Conservation (phyloP, 2,888 invertebrate genomes). For the Prenolepis imparis region DNA sequence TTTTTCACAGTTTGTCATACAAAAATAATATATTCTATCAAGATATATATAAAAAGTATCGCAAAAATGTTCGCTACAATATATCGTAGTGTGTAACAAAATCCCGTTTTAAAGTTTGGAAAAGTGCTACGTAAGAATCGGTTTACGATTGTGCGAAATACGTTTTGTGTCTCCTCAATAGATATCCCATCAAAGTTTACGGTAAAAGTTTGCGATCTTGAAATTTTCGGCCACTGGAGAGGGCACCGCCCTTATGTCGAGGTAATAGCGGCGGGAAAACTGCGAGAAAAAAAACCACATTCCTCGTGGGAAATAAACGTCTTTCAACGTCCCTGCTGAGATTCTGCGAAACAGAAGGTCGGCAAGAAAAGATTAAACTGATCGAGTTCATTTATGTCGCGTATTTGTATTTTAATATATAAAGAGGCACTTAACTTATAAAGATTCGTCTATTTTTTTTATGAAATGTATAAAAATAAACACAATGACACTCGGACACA, state of each 20-base stretch:
- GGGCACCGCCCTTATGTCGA: slow-evolving; percentile 29
- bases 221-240: slow-evolving; percentile 57
- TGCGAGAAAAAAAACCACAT: slow-evolving; percentile 28
- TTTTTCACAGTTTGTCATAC: neutral
- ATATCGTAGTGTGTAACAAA: neutral
- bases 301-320: slow-evolving; percentile 78
- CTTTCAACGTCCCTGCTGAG: slow-evolving; percentile 64
- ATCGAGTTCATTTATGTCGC: slow-evolving; percentile 31
- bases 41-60: neutral
- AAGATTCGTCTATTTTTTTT: neutral
- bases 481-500: neutral
- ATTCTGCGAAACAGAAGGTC: slow-evolving; percentile 27
- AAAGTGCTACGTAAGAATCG: slow-evolving; percentile 19
- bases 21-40: neutral
- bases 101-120: slow-evolving; percentile 34
- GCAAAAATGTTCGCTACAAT: neutral
- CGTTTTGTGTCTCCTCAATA: slow-evolving; percentile 39
- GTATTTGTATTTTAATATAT: neutral
- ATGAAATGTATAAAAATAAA: neutral
- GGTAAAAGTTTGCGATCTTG: slow-evolving; percentile 59
- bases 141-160: slow-evolving; percentile 44
- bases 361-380: slow-evolving; percentile 53
- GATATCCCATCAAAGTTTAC: slow-evolving; percentile 68
- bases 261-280: slow-evolving; percentile 40
- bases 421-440: neutral